Evolutionary conservation across 2,797 vertebrate species (phyloP).

Genomic region (Tiaroga cobitis): DNA sequence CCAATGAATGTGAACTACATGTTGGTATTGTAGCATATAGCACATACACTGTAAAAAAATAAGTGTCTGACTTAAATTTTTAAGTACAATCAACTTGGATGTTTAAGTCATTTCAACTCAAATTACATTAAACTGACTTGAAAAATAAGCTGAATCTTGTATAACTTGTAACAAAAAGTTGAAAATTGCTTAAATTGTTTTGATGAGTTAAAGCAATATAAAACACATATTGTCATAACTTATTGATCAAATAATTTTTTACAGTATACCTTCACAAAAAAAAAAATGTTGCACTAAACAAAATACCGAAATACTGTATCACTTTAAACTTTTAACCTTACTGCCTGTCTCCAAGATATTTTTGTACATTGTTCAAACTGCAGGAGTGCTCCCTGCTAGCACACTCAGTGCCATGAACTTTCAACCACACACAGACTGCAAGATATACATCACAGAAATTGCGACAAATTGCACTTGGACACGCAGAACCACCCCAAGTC

Average conservation of each 20-base stretch:
- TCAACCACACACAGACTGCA: constrained; percentile 17
- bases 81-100: too few species aligned
- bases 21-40: neutral
- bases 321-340: neutral
- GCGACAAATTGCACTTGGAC: constrained; percentile 34
- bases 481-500: constrained; percentile 33
- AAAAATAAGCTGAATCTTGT: too few species aligned
- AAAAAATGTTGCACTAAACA: neutral
- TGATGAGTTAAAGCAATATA: too few species aligned
- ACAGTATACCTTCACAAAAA: too few species aligned
- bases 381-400: neutral
- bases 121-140: too few species aligned
- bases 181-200: too few species aligned
- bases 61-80: too few species aligned
- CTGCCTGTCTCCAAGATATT: neutral
- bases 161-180: too few species aligned
- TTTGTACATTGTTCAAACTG: constrained; percentile 23
- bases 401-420: neutral
- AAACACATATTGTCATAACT: too few species aligned
- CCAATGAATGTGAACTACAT: neutral
- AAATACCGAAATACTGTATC: neutral
- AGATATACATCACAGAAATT: constrained; percentile 16
- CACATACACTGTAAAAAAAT: neutral
- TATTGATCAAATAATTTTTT: too few species aligned
- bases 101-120: too few species aligned